Evolutionary conservation across 2,797 vertebrate species (phyloP).

Genomic region (Heterohyrax brucei): DNA sequence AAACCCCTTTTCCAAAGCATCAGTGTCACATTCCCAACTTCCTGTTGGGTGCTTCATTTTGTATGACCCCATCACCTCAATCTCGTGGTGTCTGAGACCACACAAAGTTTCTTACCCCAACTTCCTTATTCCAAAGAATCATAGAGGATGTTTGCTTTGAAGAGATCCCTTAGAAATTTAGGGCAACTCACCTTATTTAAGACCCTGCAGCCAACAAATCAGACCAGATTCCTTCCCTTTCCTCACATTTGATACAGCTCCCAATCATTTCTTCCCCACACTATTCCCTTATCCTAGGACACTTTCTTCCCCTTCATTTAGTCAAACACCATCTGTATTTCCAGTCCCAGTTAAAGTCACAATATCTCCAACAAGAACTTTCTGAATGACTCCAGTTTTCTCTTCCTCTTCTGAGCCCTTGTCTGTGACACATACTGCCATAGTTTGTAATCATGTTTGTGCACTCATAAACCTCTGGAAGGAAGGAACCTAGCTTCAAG

Average conservation of each 20-base stretch:
- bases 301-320: not conserved
- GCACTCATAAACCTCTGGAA: not conserved
- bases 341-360: constrained; percentile 50
- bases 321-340: not conserved
- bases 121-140: constrained; percentile 76
- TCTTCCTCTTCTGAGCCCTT: constrained; percentile 71
- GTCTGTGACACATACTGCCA: not conserved
- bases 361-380: constrained; percentile 56
- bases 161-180: constrained; percentile 63
- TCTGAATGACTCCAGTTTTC: constrained; percentile 47
- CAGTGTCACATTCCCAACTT: constrained; percentile 37
- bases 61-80: constrained; percentile 36
- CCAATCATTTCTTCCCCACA: not conserved
- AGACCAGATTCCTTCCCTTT: constrained; percentile 19
- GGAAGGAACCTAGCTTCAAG: constrained; percentile 19
- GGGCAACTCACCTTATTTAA: constrained; percentile 42
- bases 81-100: constrained; percentile 62
- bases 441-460: constrained; percentile 16
- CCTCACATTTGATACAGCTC: constrained; percentile 3
- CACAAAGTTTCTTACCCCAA: constrained; percentile 63
- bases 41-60: constrained; percentile 60
- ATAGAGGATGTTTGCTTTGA: constrained; percentile 57
- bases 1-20: constrained; percentile 55
- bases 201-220: not conserved
- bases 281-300: constrained; percentile 19